Percentiles rank a stretch among this genome's conserved stretches.
Conservation (phyloP, 2,888 invertebrate genomes). For the Graphium colonna region DNA sequence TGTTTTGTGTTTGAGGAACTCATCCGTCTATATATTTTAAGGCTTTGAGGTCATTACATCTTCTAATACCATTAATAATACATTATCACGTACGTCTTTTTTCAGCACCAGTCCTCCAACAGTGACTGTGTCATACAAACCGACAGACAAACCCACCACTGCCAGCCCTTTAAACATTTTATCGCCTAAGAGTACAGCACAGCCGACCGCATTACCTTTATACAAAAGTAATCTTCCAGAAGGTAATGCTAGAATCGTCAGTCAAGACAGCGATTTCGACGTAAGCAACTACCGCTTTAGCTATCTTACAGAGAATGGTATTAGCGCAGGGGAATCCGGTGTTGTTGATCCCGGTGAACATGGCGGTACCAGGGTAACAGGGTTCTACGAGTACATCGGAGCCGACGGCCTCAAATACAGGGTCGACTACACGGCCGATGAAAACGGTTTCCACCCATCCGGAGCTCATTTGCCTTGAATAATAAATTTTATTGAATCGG, state of each 20-base stretch:
- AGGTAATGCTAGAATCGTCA: slow-evolving; percentile 75
- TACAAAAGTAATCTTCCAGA: slow-evolving; percentile 41
- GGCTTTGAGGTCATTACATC: too few species aligned
- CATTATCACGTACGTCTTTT: slow-evolving; percentile 1
- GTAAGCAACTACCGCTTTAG: slow-evolving; percentile 80
- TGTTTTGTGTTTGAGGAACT: too few species aligned
- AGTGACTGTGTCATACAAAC: slow-evolving; percentile 43
- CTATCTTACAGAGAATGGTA: slow-evolving; percentile 83
- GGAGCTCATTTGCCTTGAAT: slow-evolving; percentile 74
- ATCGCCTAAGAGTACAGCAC: neutral
- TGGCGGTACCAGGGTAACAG: slow-evolving; percentile 80
- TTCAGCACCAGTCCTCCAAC: slow-evolving; percentile 37
- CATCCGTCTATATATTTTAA: too few species aligned
- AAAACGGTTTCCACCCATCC: slow-evolving; percentile 77
- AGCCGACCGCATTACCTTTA: slow-evolving; percentile 25
- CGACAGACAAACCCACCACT: slow-evolving; percentile 35
- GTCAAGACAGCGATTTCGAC: slow-evolving; percentile 71
- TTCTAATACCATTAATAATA: neutral
- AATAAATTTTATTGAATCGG: slow-evolving; percentile 4
- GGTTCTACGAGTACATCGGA: slow-evolving; percentile 84
- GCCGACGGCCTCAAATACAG: slow-evolving; percentile 80
- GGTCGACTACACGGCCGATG: slow-evolving; percentile 81
- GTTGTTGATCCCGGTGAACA: slow-evolving; percentile 73
- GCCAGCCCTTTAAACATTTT: slow-evolving; percentile 17
- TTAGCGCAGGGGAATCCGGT: slow-evolving; percentile 82